Percentiles rank a stretch among this genome's conserved stretches.
Conservation (phyloP, 2,888 invertebrate genomes). For the Pasiphila rectangulata region DNA sequence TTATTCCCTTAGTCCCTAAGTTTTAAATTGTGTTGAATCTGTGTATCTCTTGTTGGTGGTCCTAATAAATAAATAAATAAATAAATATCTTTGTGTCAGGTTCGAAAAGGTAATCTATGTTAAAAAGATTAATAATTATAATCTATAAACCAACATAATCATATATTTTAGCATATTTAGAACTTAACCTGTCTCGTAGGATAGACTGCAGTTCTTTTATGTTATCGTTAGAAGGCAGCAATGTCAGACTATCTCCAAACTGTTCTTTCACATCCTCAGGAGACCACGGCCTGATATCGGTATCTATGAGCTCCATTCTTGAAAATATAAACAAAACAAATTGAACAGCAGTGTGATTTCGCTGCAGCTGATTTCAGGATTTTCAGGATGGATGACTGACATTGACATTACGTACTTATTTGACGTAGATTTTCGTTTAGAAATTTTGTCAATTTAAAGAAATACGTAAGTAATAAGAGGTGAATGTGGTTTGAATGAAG, state of each 20-base stretch:
- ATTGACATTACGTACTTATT: slow-evolving; percentile 5
- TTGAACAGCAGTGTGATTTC: slow-evolving; percentile 1
- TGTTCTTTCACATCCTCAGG: slow-evolving; percentile 73
- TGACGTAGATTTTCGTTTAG: slow-evolving; percentile 7
- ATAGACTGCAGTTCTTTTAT: slow-evolving; percentile 92
- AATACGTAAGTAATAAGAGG: too few species aligned
- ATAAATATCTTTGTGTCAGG: too few species aligned
- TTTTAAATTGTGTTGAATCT: too few species aligned
- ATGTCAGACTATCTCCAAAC: slow-evolving; percentile 85
- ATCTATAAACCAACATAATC: too few species aligned
- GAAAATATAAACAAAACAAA: slow-evolving; percentile 17
- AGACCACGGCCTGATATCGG: slow-evolving; percentile 67
- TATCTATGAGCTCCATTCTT: slow-evolving; percentile 67
- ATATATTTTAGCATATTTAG: too few species aligned
- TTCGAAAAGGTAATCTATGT: too few species aligned
- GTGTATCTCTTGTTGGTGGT: too few species aligned
- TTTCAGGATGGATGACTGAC: slow-evolving; percentile 6
- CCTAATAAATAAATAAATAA: too few species aligned
- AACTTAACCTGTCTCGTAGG: slow-evolving; percentile 92
- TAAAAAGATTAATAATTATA: too few species aligned
- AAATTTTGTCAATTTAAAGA: too few species aligned
- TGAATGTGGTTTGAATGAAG: too few species aligned
- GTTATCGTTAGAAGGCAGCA: slow-evolving; percentile 88
- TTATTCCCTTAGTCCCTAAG: too few species aligned
- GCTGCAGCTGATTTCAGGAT: neutral